Evolutionary conservation across 2,888 invertebrate species (phyloP).

Genomic region (Apoderus coryli): DNA sequence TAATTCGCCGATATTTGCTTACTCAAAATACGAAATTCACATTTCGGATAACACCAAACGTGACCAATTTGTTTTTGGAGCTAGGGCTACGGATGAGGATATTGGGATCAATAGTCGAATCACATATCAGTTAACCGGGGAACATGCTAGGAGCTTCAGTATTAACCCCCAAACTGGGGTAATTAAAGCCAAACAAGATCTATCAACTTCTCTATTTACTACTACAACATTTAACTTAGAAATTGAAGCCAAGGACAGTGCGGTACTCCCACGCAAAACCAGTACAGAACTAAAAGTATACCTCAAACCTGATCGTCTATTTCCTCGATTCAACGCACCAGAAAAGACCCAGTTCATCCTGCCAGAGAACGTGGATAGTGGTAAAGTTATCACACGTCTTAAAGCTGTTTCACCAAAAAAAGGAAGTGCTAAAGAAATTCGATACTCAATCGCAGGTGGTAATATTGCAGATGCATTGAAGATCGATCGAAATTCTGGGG

Average conservation of each 20-base stretch:
- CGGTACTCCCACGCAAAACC: constrained; percentile 50
- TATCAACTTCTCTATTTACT: constrained; percentile 43
- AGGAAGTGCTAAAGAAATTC: constrained; percentile 51
- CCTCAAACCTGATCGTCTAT: constrained; percentile 59
- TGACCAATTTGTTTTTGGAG: constrained; percentile 83
- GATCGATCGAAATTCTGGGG: constrained; percentile 65
- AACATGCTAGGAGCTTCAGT: constrained; percentile 61
- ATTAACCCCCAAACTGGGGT: constrained; percentile 76
- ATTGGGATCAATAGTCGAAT: constrained; percentile 69
- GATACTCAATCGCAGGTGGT: constrained; percentile 76
- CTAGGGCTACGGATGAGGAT: constrained; percentile 74
- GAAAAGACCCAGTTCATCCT: constrained; percentile 60
- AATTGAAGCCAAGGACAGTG: constrained; percentile 72
- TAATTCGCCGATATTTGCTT: constrained; percentile 65
- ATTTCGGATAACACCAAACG: constrained; percentile 67
- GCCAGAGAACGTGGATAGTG: constrained; percentile 65
- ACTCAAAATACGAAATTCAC: constrained; percentile 59
- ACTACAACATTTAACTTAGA: constrained; percentile 52
- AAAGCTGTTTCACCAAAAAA: constrained; percentile 69
- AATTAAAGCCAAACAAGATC: constrained; percentile 59
- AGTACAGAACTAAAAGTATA: constrained; percentile 63
- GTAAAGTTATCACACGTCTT: constrained; percentile 60
- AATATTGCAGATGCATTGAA: constrained; percentile 77
- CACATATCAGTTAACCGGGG: constrained; percentile 60
- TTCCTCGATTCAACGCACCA: constrained; percentile 63